Evolutionary conservation across 2,797 vertebrate species (phyloP).

Genomic region (Phoebastria nigripes): DNA sequence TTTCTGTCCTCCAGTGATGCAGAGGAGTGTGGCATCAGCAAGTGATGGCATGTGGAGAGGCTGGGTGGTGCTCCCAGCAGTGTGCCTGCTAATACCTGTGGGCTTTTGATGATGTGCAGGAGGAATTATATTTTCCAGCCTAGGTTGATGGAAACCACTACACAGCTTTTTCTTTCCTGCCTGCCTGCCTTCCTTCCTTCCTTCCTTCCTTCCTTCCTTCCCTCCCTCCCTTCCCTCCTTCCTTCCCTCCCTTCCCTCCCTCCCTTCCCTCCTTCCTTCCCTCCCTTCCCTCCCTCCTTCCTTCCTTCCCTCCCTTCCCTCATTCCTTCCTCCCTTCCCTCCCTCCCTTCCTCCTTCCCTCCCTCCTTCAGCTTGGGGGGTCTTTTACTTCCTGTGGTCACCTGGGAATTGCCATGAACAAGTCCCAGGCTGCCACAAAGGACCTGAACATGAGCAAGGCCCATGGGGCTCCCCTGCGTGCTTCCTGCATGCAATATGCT

Average conservation of each 20-base stretch:
- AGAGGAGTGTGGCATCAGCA: background rate
- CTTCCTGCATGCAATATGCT: background rate
- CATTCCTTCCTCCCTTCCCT: too few relatives aligned
- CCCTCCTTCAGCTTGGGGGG: background rate
- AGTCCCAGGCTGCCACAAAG: background rate
- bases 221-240: too few relatives aligned
- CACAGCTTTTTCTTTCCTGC: background rate
- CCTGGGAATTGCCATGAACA: background rate
- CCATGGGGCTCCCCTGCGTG: accelerated
- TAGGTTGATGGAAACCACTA: background rate
- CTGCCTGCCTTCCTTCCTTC: too few relatives aligned
- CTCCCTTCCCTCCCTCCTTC: too few relatives aligned
- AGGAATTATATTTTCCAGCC: background rate
- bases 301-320: accelerated
- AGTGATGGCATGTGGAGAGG: background rate
- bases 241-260: background rate
- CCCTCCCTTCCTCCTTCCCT: too few relatives aligned
- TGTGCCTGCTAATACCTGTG: background rate
- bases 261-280: too few relatives aligned
- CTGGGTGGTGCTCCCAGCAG: background rate
- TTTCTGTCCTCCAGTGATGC: background rate
- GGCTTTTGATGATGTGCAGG: background rate
- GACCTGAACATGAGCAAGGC: background rate
- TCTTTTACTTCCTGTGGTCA: background rate
- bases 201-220: background rate